Percentiles rank a stretch among this genome's conserved stretches.
phyloP scores from a whole-genome alignment of 1,140 invertebrate species.

The Globodera rostochiensis region DNA sequence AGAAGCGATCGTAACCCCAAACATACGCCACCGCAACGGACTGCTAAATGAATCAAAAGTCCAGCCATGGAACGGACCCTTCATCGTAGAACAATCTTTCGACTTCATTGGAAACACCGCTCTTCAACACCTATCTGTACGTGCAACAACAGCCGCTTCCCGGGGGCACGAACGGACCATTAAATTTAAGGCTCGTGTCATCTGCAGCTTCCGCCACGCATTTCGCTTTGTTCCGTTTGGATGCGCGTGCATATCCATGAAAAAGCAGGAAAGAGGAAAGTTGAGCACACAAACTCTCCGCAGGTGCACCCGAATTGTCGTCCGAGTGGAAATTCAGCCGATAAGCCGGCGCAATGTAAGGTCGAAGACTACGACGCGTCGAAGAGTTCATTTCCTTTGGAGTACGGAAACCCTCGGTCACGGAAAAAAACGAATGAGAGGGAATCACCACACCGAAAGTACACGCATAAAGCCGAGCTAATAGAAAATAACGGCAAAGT shows the following conservation, averaged over 20 bases:
- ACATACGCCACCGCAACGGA: neutral
- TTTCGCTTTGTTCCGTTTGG: neutral
- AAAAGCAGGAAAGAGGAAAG: neutral
- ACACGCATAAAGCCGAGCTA: no score
- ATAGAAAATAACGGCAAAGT: no score
- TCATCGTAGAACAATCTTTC: neutral
- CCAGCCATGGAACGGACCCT: neutral
- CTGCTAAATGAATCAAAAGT: neutral
- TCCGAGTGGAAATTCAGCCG: slow-evolving; percentile 1
- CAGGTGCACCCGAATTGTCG: neutral
- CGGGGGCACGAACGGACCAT: neutral
- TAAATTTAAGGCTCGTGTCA: neutral
- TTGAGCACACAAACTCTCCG: neutral
- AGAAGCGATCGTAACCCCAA: neutral
- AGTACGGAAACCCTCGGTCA: neutral
- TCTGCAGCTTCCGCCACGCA: neutral
- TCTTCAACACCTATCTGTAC: neutral
- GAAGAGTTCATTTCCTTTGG: slow-evolving; percentile 7
- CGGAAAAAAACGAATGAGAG: no score
- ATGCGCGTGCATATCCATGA: neutral
- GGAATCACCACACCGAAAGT: no score
- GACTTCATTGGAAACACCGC: neutral
- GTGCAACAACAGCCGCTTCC: neutral
- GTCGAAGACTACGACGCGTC: slow-evolving; percentile 9
- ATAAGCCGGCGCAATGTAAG: slow-evolving; percentile 8